phyloP scores from a whole-genome alignment of 2,113 vertebrate genomes.

The Poeciliopsis retropinna region DNA sequence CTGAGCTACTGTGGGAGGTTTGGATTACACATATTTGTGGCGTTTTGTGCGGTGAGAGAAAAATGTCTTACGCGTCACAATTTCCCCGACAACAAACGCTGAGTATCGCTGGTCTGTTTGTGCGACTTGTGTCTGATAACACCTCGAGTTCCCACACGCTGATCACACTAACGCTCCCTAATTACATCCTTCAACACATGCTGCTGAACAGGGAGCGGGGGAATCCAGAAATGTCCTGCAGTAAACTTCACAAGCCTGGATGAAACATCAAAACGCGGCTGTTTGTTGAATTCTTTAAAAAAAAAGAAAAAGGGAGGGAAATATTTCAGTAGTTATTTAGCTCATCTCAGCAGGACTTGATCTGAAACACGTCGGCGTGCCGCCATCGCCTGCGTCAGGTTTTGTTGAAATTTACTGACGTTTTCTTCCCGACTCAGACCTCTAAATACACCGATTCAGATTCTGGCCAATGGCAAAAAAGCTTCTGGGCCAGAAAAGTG shows the following conservation, averaged over 20 bases:
- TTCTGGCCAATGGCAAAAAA: no score
- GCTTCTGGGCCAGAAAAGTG: no score
- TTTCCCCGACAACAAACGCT: constrained; percentile 7
- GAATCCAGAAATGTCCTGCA: neutral
- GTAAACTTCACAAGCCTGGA: constrained; percentile 31
- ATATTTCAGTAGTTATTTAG: no score
- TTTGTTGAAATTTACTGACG: no score
- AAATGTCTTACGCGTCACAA: neutral
- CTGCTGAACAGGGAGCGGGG: neutral
- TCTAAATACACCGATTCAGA: no score
- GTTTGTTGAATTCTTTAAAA: constrained; percentile 18
- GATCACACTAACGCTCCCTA: constrained; percentile 12
- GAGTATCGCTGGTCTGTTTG: neutral
- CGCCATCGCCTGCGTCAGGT: no score
- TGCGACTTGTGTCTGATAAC: neutral
- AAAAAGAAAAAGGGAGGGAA: neutral
- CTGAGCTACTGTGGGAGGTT: neutral
- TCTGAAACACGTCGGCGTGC: no score
- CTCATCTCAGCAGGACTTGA: no score
- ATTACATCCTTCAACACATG: neutral
- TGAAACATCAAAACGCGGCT: constrained; percentile 53
- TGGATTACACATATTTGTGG: neutral
- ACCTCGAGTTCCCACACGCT: constrained; percentile 1
- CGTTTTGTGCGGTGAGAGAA: neutral
- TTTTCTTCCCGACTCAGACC: no score